Evolutionary conservation across 92 coral and sea anemone genomes (phyloP).

Genomic region (Anthopleura xanthogrammica): DNA sequence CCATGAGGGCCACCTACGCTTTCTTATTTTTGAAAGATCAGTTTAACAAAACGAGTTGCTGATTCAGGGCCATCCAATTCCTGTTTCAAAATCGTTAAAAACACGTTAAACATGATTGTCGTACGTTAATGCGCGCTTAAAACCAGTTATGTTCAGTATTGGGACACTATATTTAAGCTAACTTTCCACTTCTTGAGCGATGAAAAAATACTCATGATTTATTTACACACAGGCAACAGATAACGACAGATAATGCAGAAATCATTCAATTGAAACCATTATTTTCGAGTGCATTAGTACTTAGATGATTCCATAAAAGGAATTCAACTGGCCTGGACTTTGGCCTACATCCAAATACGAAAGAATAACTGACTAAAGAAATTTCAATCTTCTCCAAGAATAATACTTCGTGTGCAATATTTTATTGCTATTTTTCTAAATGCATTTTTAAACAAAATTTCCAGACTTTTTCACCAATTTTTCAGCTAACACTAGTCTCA

Average conservation of each 20-base stretch:
- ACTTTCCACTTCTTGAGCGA: too few relatives aligned
- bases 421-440: not conserved
- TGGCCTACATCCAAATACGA: not conserved
- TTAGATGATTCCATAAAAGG: not conserved
- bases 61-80: conserved; percentile 1
- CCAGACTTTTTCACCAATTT: too few relatives aligned
- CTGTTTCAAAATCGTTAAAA: not conserved
- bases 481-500: too few relatives aligned
- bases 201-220: too few relatives aligned
- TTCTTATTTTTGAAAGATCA: not conserved
- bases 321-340: not conserved
- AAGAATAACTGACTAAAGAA: not conserved
- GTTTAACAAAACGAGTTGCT: not conserved
- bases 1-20: not conserved
- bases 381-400: not conserved
- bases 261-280: not conserved
- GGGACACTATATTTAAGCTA: too few relatives aligned
- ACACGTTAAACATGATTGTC: not conserved
- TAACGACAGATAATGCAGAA: too few relatives aligned
- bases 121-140: too few relatives aligned
- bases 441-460: too few relatives aligned
- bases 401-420: not conserved
- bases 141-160: too few relatives aligned
- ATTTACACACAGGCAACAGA: too few relatives aligned
- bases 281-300: not conserved